A percentile compares a stretch with the other conserved stretches of the same genome.
Conservation (phyloP, 2,797 vertebrate genomes). For the Arrhamphus sclerolepis region DNA sequence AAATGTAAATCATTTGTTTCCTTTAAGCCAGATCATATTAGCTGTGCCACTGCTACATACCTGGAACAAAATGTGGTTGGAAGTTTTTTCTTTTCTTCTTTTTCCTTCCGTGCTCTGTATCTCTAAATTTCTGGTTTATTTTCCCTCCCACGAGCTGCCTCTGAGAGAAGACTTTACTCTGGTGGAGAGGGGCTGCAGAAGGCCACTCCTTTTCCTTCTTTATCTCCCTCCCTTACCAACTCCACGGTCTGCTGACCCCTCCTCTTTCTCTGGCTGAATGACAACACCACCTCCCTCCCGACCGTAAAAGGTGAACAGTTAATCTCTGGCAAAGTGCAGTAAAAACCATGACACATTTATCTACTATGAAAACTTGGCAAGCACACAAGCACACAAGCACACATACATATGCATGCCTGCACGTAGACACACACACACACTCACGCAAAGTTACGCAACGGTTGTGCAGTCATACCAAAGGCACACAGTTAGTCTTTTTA, state of each 20-base stretch:
- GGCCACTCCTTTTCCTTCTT: constrained; percentile 84
- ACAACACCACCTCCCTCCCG: constrained; percentile 76
- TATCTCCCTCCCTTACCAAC: constrained; percentile 60
- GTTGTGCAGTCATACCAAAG: constrained; percentile 46
- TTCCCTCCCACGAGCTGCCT: constrained; percentile 72
- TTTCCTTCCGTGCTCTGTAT: constrained; percentile 49
- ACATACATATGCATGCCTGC: constrained; percentile 9
- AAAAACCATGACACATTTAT: constrained; percentile 76
- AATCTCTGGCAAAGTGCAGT: constrained; percentile 76
- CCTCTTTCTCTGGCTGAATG: constrained; percentile 72
- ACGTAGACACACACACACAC: constrained; percentile 35
- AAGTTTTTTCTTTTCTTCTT: constrained; percentile 40
- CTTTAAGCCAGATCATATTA: constrained; percentile 30
- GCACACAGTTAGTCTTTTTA: constrained; percentile 28
- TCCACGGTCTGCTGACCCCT: constrained; percentile 58
- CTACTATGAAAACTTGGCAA: constrained; percentile 64
- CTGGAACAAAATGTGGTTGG: constrained; percentile 48
- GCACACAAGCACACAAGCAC: constrained; percentile 1
- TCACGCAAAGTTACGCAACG: constrained; percentile 44
- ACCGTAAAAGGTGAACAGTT: constrained; percentile 85
- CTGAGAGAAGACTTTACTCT: constrained; percentile 71
- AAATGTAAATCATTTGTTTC: constrained; percentile 44
- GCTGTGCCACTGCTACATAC: constrained; percentile 59
- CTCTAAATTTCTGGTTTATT: constrained; percentile 62
- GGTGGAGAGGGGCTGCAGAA: constrained; percentile 68